Evolutionary conservation across 2,797 vertebrate genomes (phyloP), one percentile per base, ranked within the genome.

Genomic region (Caiman crocodilus): DNA sequence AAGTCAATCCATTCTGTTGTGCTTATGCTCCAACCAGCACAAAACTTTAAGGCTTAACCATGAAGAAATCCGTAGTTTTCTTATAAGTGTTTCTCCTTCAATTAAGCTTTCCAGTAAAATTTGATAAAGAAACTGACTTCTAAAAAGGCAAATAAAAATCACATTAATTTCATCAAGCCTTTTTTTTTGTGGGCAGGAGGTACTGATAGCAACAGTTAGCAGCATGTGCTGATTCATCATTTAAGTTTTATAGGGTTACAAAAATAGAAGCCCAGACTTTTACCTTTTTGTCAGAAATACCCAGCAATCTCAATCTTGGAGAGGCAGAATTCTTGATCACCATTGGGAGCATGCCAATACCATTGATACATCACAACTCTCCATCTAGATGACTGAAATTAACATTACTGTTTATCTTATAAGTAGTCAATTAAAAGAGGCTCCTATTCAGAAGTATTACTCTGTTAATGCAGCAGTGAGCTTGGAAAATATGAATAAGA

Each of bases 1-100:
- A 95, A 88, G 59, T 56, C 87, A 82, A 93, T 67, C 67, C 90
- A 65, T 87, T 91, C 67, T 4, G 7, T 30, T 90, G 42, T 84
- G 56, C 57, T 78, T 28, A 8, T 42, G 65, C 35, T 79, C 67
- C 92, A 50, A 3, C 55, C 75, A 84, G 84, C 23, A 17, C 18
- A 92, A 75, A 63, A 79, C 87, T 42, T 32, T 63, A 25, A 82
- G 79, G 55, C 35, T 75, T 55, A 89, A 61, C 14, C 80, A 92
- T 81, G 21, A 25, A 76, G 18, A 50, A 93, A 88, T 84, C 67
- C 3, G 10, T 0, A 56, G 12, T 84, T 90, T 82, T 76, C 74
- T 35, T 69, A 7, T 4, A 79, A 92, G 14, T 23, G 12, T 14
- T 77, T 85, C 10, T 88, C 71, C 93, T 64, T 63, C 32, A 87